These are phyloP conservation scores for Polyommatus iphigenia DNA, from an alignment of 2,888 invertebrate species.

Conservation along the genomic window DNA sequence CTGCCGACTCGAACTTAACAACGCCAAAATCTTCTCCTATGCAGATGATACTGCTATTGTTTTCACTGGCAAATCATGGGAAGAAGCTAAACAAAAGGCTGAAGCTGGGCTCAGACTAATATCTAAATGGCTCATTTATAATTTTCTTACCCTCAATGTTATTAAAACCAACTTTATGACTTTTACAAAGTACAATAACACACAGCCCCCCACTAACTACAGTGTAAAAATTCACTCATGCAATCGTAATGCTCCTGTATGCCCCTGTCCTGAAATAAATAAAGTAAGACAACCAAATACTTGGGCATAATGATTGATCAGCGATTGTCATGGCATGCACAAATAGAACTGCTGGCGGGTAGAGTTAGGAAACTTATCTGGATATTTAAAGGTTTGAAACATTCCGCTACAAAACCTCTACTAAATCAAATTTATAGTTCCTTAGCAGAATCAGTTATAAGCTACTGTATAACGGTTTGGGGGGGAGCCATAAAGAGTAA, in stretches of 20 bases:
- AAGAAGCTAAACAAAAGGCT: too few species aligned
- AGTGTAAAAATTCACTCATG: conserved; percentile 8
- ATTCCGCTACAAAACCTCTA: neutral
- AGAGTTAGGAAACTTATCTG: neutral
- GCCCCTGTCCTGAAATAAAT: neutral
- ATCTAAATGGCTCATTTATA: neutral
- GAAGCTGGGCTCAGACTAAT: too few species aligned
- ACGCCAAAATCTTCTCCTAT: too few species aligned
- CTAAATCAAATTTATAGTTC: neutral
- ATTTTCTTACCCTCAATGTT: too few species aligned
- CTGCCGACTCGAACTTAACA: too few species aligned
- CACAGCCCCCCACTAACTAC: neutral
- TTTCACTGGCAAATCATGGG: too few species aligned
- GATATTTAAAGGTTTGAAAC: neutral
- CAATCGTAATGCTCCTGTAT: neutral
- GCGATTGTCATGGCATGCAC: neutral
- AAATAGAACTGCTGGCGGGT: neutral
- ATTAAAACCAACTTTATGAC: neutral
- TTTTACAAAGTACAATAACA: neutral
- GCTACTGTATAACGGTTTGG: neutral
- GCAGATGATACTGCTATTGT: too few species aligned
- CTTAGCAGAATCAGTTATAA: conserved; percentile 8
- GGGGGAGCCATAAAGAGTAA: neutral
- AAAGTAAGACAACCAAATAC: conserved; percentile 4
- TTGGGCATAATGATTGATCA: conserved; percentile 5